A percentile compares a stretch with the other conserved stretches of the same genome.
Evolutionary conservation across 2,113 vertebrate genomes (phyloP).

Genomic region (Mesoclemmys tuberculata): DNA sequence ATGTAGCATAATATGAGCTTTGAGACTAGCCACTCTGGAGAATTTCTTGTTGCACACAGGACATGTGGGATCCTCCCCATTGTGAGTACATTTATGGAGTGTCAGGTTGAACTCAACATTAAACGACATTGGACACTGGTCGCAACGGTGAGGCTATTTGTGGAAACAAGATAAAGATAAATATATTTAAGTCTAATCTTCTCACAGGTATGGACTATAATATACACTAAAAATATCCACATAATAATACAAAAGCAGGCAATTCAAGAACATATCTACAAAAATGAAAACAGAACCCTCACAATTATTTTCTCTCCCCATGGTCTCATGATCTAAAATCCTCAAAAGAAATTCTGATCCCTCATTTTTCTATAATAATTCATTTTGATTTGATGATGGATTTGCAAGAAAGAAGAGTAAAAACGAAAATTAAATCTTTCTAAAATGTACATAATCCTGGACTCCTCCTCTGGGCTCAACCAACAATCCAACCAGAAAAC

Average conservation of each 20-base stretch:
- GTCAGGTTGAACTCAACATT: slow-evolving; percentile 98
- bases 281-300: not conserved
- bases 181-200: slow-evolving; percentile 40
- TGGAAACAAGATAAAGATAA: slow-evolving; percentile 55
- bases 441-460: not conserved
- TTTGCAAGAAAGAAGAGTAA: not conserved
- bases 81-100: slow-evolving; percentile 95
- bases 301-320: not conserved
- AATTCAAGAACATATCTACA: not conserved
- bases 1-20: slow-evolving; percentile 97
- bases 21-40: slow-evolving; percentile 96
- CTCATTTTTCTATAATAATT: not conserved
- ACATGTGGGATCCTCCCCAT: slow-evolving; percentile 89
- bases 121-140: slow-evolving; percentile 94
- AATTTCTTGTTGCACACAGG: slow-evolving; percentile 96
- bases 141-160: slow-evolving; percentile 93
- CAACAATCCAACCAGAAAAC: not conserved
- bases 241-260: not conserved
- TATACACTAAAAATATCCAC: not conserved
- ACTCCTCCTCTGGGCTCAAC: not conserved
- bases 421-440: not conserved
- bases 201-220: not conserved
- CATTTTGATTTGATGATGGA: not conserved
- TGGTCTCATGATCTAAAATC: not conserved
- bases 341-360: not conserved